phyloP scores from a whole-genome alignment of 2,797 vertebrate genomes.

The Tolypeutes matacus region DNA sequence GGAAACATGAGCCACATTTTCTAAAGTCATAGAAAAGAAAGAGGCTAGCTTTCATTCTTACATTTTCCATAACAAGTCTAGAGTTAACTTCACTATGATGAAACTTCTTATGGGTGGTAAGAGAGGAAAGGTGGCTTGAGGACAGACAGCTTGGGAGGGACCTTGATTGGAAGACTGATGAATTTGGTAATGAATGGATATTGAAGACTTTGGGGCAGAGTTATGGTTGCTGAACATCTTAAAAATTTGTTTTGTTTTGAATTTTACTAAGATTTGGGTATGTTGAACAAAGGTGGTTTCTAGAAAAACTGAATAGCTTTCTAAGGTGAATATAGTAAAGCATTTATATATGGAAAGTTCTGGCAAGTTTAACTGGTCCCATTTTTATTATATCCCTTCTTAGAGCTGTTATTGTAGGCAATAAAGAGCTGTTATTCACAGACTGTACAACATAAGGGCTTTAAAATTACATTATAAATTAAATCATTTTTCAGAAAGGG shows the following conservation, averaged over 20 bases:
- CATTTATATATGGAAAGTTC: background rate
- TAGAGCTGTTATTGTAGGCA: background rate
- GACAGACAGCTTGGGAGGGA: background rate
- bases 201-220: background rate
- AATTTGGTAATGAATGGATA: background rate
- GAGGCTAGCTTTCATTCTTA: background rate
- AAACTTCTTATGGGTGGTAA: background rate
- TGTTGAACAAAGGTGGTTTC: background rate
- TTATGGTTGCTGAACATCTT: background rate
- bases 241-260: background rate
- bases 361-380: background rate
- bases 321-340: background rate
- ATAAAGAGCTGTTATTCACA: background rate
- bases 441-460: background rate
- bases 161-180: background rate
- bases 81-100: background rate
- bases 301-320: background rate
- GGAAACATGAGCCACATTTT: background rate
- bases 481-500: background rate
- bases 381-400: background rate
- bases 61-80: background rate
- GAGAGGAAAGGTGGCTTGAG: background rate
- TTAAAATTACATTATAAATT: conserved; percentile 28
- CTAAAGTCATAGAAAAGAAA: background rate
- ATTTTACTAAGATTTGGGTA: background rate